A percentile compares a stretch with the other conserved stretches of the same genome.
phyloP scores from a whole-genome alignment of 2,113 vertebrate species.

The Myrmecophaga tridactyla region DNA sequence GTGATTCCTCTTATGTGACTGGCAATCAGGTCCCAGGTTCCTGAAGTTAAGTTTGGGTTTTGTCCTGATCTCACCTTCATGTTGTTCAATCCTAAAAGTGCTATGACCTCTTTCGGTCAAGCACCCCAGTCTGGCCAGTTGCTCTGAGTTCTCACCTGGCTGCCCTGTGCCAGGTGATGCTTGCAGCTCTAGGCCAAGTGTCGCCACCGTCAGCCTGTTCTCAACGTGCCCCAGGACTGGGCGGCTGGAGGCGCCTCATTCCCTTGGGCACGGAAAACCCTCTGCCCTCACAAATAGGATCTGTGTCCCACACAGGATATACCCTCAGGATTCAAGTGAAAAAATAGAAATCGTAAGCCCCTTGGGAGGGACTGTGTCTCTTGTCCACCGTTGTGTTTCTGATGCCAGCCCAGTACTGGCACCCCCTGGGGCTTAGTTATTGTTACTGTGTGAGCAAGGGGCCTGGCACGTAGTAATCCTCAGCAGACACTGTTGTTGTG shows the following conservation, averaged over 20 bases:
- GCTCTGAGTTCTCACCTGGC: neutral
- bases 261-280: neutral
- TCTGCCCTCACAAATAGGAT: neutral
- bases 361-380: neutral
- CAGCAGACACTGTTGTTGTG: neutral
- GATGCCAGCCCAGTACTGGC: neutral
- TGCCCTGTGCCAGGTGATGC: neutral
- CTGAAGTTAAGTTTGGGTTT: neutral
- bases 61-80: neutral
- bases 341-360: neutral
- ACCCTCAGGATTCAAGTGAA: neutral
- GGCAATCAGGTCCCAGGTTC: neutral
- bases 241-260: neutral
- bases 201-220: neutral
- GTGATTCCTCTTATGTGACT: neutral
- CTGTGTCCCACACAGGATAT: neutral
- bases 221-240: neutral
- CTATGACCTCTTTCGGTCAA: neutral
- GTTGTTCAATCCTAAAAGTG: neutral
- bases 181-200: neutral
- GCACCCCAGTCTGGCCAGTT: no score
- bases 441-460: neutral
- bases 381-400: neutral
- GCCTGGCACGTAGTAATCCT: neutral
- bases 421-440: neutral